These are phyloP conservation scores for Oreochromis spilurus DNA, from an alignment of 2,113 vertebrate species.

Conservation along the genomic window DNA sequence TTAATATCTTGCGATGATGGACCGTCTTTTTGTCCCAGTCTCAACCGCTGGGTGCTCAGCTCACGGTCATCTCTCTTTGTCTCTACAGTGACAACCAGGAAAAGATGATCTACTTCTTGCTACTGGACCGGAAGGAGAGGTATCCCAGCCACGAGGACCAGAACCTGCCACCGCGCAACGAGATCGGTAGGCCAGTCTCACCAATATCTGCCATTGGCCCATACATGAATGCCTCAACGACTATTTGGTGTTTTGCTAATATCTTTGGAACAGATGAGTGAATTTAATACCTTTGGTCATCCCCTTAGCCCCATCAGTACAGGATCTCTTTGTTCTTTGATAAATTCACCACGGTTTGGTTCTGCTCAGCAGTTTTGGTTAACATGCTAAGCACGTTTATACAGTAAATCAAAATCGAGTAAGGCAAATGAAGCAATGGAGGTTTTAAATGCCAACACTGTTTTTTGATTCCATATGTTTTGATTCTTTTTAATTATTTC, in stretches of 20 bases:
- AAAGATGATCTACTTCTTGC: conserved; percentile 99
- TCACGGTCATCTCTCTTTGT: background rate
- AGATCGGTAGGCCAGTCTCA: conserved; percentile 80
- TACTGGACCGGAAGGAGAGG: conserved; percentile 94
- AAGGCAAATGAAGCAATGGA: background rate
- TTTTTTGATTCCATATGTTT: background rate
- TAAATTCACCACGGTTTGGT: background rate
- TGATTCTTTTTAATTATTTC: background rate
- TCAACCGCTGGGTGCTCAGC: background rate
- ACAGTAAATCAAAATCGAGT: background rate
- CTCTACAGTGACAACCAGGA: conserved; percentile 90
- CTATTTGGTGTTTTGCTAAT: background rate
- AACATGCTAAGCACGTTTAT: background rate
- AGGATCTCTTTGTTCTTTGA: background rate
- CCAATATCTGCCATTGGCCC: background rate
- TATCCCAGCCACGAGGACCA: conserved; percentile 98
- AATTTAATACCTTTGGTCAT: background rate
- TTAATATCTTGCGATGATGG: conserved; percentile 10
- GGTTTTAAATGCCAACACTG: background rate
- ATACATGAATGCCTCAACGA: fast-evolving
- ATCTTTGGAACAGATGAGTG: background rate
- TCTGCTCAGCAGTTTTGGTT: background rate
- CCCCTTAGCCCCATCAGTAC: background rate
- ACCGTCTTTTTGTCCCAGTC: background rate
- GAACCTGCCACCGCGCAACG: conserved; percentile 91